A percentile compares a stretch with the other conserved stretches of the same genome.
Evolutionary conservation across 2,113 vertebrate species (phyloP).

Genomic region (Muntiacus muntjak): DNA sequence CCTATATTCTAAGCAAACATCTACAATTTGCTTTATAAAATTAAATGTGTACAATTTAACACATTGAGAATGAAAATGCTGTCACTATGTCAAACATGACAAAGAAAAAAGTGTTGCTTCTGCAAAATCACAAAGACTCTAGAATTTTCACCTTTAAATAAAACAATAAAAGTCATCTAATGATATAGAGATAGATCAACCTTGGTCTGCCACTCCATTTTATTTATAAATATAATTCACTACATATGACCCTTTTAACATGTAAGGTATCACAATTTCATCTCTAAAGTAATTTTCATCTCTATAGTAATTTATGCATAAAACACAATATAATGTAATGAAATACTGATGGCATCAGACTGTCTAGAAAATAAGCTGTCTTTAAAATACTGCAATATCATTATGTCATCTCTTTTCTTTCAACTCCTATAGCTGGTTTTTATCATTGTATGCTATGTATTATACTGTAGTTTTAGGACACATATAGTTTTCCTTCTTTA

Average conservation of each 20-base stretch:
- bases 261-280: not conserved
- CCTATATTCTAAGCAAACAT: not conserved
- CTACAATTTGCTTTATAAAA: constrained; percentile 4
- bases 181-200: not conserved
- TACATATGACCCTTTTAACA: not conserved
- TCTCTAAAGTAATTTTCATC: not conserved
- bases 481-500: not conserved
- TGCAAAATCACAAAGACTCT: not conserved
- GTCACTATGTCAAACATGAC: not conserved
- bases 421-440: not conserved
- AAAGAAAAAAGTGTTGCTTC: not conserved
- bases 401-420: not conserved
- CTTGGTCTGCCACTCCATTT: not conserved
- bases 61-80: not conserved
- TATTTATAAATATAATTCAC: not conserved
- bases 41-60: not conserved
- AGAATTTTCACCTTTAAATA: constrained; percentile 24
- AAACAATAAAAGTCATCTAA: constrained; percentile 22
- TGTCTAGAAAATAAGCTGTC: not conserved
- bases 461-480: not conserved
- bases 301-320: not conserved
- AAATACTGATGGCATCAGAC: not conserved
- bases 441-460: not conserved
- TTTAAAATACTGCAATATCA: not conserved
- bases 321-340: not conserved